Base-by-base conservation (phyloP, 2,888 invertebrate species). In the Parnassius smintheus region DNA sequence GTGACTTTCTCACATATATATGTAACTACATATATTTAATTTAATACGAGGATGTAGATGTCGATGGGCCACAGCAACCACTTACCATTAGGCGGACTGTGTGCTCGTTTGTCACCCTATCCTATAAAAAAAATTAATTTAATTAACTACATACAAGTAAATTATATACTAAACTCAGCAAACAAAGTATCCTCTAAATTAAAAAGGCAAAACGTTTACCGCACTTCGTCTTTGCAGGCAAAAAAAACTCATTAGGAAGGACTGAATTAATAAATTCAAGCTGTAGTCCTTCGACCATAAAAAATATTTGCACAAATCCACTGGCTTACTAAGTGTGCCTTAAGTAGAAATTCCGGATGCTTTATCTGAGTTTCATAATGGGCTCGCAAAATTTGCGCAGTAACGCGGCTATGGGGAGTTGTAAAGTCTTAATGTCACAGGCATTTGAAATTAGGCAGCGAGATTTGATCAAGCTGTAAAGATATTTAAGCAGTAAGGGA, bases 261-360 rank as follows among this genome's bases (percentile, higher is more conserved):
- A 22, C 48, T 45, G 62, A 61, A 66, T 65, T 66, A 65, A 66
- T 65, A 66, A 65, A 62, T 56, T 65, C 61, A 60, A 59, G 59
- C 59, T 59, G 62, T 64, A 54, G 41, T 59, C 50, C 54, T 59
- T 63, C 51, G 52, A 63, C 42, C 59, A 50, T 60, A 62, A 56
- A 67, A 67, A 63, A 63, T 63, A 62, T 65, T 61, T 65, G 62
- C 66, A 61, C 58, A 52, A 56, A 64, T 56, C 59, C 56, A 2
- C 35, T 22, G 22, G 52, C 52, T 45, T 49, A 55, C 52, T 56
- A 48, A 59, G 63, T 13, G 51, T 50, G 56, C 59, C 59, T 56
- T 22, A 48, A 64, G 63, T 55, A 59, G 62, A 55, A 44, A 63
- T 63, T 63, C 22, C 12, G 45, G 13, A 35, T 46, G 56, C 59